Evolutionary conservation across 2,797 vertebrate genomes (phyloP).

Genomic region (Rhinatrema bivittatum): DNA sequence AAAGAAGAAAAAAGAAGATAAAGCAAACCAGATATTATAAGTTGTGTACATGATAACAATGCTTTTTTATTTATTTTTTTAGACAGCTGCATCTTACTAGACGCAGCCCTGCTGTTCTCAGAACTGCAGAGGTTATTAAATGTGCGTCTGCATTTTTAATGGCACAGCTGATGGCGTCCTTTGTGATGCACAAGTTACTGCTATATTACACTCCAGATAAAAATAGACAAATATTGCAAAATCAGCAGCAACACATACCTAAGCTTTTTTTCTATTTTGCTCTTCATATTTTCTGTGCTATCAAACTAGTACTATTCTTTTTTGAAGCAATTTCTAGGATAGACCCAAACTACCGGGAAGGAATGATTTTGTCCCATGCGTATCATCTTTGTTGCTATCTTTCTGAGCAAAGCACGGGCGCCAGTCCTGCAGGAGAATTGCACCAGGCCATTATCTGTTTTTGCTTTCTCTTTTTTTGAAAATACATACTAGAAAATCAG

Average conservation of each 20-base stretch:
- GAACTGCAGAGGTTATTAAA: constrained; percentile 21
- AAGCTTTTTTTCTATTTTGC: constrained; percentile 4
- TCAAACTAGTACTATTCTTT: not conserved
- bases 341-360: not conserved
- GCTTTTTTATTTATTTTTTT: not conserved
- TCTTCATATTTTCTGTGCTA: constrained; percentile 1
- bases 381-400: not conserved
- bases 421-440: too few relatives aligned
- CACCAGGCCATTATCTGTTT: not conserved
- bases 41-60: constrained; percentile 12
- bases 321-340: not conserved
- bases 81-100: not conserved
- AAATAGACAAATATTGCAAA: constrained; percentile 25
- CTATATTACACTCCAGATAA: constrained; percentile 22
- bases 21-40: constrained; percentile 15
- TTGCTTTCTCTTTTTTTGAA: too few relatives aligned
- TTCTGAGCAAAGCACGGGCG: not conserved
- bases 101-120: constrained; percentile 7
- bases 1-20: too few relatives aligned
- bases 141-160: constrained; percentile 23
- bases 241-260: constrained; percentile 10
- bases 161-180: constrained; percentile 26
- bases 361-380: not conserved
- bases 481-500: too few relatives aligned
- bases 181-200: constrained; percentile 25